These are phyloP conservation scores for Hyla sarda DNA, from an alignment of 2,113 vertebrate species.

Conservation along the genomic window DNA sequence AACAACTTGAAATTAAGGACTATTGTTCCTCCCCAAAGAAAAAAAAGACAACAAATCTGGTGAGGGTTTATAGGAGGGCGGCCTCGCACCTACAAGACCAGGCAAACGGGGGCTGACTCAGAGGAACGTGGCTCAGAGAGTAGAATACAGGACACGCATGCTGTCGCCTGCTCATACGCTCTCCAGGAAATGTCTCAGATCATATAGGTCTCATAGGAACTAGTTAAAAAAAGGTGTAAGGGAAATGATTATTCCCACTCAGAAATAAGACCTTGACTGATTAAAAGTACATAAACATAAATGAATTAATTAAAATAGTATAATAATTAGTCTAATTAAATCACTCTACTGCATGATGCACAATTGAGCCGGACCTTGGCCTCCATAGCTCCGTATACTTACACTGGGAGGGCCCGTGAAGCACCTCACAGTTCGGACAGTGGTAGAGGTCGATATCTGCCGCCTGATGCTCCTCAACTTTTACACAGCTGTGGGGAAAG, in stretches of 20 bases:
- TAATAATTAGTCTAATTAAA: no score
- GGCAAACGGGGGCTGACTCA: background rate
- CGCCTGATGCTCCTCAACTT: slow-evolving; percentile 96
- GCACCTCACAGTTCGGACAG: slow-evolving; percentile 93
- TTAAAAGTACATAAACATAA: no score
- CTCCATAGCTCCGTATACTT: slow-evolving; percentile 70
- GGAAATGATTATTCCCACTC: no score
- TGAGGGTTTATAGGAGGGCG: no score
- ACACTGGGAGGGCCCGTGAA: slow-evolving; percentile 93
- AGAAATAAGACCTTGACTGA: no score
- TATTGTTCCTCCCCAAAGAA: background rate
- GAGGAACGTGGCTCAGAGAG: background rate
- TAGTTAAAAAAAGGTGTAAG: background rate
- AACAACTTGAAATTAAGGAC: background rate
- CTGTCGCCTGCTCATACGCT: background rate
- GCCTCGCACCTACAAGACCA: background rate
- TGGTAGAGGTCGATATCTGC: slow-evolving; percentile 98
- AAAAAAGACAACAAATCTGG: background rate
- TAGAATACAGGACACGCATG: background rate
- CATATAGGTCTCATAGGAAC: background rate
- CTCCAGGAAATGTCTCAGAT: background rate
- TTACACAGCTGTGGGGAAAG: slow-evolving; percentile 85
- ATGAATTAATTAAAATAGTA: no score
- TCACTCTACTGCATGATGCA: no score
- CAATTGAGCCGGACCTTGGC: background rate